phyloP scores from a whole-genome alignment of 1,140 invertebrate genomes.

The Telenomus remus region DNA sequence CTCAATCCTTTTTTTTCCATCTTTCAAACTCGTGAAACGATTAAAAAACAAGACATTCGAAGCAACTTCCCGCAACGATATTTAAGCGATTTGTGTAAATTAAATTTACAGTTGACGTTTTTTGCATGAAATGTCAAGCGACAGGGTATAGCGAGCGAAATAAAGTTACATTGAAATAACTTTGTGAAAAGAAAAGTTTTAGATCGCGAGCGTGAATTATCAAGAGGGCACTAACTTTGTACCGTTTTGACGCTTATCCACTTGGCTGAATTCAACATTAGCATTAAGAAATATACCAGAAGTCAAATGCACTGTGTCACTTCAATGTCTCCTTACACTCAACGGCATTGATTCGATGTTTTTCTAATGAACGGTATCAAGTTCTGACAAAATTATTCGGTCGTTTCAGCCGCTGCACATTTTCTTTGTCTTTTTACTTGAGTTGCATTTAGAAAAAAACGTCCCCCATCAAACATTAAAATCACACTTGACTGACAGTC shows the following conservation, averaged over 20 bases:
- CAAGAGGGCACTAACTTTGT: constrained; percentile 64
- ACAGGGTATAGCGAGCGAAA: constrained; percentile 38
- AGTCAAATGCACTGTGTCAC: constrained; percentile 70
- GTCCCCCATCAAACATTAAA: too few relatives aligned
- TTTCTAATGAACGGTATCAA: constrained; percentile 36
- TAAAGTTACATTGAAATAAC: constrained; percentile 64
- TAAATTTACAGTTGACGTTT: constrained; percentile 3
- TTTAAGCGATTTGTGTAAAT: neutral
- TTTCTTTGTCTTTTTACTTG: too few relatives aligned
- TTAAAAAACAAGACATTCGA: too few relatives aligned
- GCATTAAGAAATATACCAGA: constrained; percentile 67
- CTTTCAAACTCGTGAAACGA: too few relatives aligned
- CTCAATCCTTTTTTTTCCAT: neutral
- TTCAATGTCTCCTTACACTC: constrained; percentile 69
- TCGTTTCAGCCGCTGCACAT: too few relatives aligned
- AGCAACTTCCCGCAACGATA: too few relatives aligned
- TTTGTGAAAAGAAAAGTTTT: constrained; percentile 56
- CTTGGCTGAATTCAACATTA: constrained; percentile 62
- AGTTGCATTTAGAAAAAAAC: too few relatives aligned
- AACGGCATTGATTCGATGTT: constrained; percentile 42
- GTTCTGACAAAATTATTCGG: too few relatives aligned
- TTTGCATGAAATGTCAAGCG: constrained; percentile 14
- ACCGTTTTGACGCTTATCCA: constrained; percentile 63
- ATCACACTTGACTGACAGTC: too few relatives aligned
- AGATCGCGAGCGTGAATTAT: constrained; percentile 60